phyloP scores from a whole-genome alignment of 2,113 vertebrate species.

The Andinoacara biseriatus region DNA sequence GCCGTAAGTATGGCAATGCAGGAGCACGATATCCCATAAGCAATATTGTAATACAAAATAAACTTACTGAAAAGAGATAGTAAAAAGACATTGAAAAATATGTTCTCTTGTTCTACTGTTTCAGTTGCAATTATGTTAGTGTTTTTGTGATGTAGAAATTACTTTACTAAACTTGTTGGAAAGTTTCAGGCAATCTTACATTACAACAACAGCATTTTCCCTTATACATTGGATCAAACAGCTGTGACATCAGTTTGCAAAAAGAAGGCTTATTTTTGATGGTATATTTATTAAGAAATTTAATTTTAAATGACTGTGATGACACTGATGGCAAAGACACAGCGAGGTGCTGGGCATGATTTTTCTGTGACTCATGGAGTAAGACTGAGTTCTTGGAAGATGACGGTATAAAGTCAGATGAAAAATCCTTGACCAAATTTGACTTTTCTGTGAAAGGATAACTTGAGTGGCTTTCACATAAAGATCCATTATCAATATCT shows the following conservation, averaged over 20 bases:
- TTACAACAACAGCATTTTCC: constrained; percentile 14
- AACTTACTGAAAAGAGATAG: not conserved
- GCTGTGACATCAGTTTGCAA: constrained; percentile 42
- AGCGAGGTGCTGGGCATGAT: not conserved
- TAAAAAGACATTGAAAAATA: not conserved
- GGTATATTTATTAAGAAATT: not conserved
- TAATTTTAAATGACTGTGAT: not conserved
- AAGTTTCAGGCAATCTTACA: not conserved
- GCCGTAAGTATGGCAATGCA: not conserved
- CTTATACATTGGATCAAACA: constrained; percentile 49
- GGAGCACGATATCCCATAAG: not conserved
- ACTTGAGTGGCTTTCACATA: not conserved
- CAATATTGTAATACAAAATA: not conserved
- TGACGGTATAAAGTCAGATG: not conserved
- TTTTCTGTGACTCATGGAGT: not conserved
- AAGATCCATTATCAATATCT: no score
- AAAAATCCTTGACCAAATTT: accelerated
- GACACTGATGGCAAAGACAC: not conserved
- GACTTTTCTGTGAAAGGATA: not conserved
- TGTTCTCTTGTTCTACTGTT: not conserved
- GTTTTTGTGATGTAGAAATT: not conserved
- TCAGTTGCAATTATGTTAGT: not conserved
- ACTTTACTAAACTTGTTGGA: not conserved
- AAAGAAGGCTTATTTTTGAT: not conserved
- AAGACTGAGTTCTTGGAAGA: no score